Base-by-base conservation (phyloP, 2,888 invertebrate genomes). In the Clunio marinus region DNA sequence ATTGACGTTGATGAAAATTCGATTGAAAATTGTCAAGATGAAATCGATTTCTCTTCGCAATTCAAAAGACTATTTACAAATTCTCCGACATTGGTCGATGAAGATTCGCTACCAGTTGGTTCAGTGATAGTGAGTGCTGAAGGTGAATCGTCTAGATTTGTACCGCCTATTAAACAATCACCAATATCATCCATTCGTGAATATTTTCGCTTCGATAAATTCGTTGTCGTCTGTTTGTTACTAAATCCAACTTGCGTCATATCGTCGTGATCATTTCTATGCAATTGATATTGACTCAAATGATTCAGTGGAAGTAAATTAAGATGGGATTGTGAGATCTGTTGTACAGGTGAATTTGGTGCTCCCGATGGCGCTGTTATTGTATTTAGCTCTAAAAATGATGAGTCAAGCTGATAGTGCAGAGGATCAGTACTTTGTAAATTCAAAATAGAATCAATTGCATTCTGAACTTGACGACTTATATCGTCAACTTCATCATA, bases 361-460 rank as follows among this genome's bases (percentile, higher is more conserved):
- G 66, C 46, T 8, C 46, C 24, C n/a, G 63, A 65, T 2, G 57
- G 25, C 22, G 15, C 51, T 20, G 66, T 66, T 10, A 66, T 55
- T 25, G 66, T 22, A 28, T 66, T 66, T 2, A 66, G 66, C 22
- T 66, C 66, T 8, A 66, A 35, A 15, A 66, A 66, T 2, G 66
- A 66, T 22, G 66, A 55, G 55, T 76, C 76, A 41, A 76, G 67
- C 57, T 75, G 75, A 69, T 78, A 79, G 59, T 77, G 77, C 13
- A 79, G 69, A 57, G 80, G 76, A 73, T 82, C 77, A 75, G 81
- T 74, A 69, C 77, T 78, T 75, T 88, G 88, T 72, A 88, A 79
- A 77, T 88, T 88, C 70, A 89, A 79, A 74, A 89, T 89, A 75
- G 88, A 88, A 76, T 89, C 88, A 73, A 89, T 89, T 71, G 89